phyloP scores from a whole-genome alignment of 2,888 invertebrate species.

The Tipula vernalis region DNA sequence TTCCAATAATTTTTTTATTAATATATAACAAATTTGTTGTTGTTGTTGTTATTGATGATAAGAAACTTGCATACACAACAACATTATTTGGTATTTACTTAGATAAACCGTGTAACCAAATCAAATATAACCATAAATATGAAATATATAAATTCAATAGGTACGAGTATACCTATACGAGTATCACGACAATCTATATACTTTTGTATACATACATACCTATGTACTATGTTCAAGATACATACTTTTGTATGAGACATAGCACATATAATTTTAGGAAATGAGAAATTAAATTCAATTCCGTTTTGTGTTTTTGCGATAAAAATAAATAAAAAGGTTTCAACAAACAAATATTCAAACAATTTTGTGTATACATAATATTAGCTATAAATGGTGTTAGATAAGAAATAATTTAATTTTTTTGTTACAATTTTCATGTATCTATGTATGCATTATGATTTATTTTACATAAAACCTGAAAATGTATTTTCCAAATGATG shows the following conservation, averaged over 20 bases:
- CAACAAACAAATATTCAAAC: neutral
- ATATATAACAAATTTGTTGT: neutral
- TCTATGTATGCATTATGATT: neutral
- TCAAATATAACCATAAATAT: neutral
- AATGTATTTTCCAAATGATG: neutral
- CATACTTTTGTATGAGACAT: neutral
- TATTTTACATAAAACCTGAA: neutral
- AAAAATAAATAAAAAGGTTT: neutral
- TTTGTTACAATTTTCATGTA: neutral
- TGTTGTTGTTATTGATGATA: neutral
- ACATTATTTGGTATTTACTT: neutral
- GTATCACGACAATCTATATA: neutral
- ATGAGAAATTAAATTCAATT: neutral
- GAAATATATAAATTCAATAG: neutral
- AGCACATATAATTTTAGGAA: neutral
- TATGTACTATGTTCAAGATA: too few relatives aligned
- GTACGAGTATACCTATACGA: neutral
- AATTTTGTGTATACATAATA: neutral
- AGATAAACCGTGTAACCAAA: neutral
- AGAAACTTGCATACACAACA: neutral
- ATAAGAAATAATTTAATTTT: neutral
- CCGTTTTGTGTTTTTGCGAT: neutral
- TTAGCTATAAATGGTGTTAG: neutral
- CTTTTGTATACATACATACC: neutral
- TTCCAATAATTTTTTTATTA: neutral